Base-by-base conservation (phyloP, 2,888 invertebrate genomes). In the Nomada fabriciana region DNA sequence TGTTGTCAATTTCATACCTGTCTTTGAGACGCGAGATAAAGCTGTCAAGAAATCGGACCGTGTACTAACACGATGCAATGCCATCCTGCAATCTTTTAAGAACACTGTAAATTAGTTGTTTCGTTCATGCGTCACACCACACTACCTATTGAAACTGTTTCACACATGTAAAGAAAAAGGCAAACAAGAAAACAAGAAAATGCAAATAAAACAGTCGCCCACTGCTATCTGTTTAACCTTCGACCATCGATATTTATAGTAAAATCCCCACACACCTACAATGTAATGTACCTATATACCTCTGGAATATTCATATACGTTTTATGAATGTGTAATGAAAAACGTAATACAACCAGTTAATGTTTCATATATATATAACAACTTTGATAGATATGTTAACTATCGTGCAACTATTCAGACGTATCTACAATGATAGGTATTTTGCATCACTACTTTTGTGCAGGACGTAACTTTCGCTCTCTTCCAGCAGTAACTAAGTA, bases 11-110 rank as follows among this genome's bases (percentile, higher is more conserved):
- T 76, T 82, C 76, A 55, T 88, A 90, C 91, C 90, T 91, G 85
- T 60, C 53, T 86, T 73, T 29, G 86, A 76, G 23, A 82, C 67
- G 20, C 87, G 88, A 10, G 83, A 75, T 7, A 91, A 78, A 67
- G 83, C 55, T 10, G 70, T 69, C 57, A 88, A 65, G n/a, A 89
- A 63, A 65, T 89, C 83, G 23, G 72, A 74, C 18, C 76, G 79
- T 47, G 78, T 83, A 55, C 83, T 70, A 42, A 90, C 86, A 70
- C 89, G 86, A 43, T 83, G 86, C 23, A 91, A 82, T 43, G 89
- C 90, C 91, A 91, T 91, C 23, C 25, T 70, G n/a, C 53, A 57
- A 68, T 1, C 47, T 52, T 53, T 53, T 36, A 36, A 52, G 3
- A 47, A 2, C 25, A 72, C 47, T 72, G 50, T n/a, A 23, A 11